Conservation (phyloP, 2,797 vertebrate species). For the Spinus olivaceus region DNA sequence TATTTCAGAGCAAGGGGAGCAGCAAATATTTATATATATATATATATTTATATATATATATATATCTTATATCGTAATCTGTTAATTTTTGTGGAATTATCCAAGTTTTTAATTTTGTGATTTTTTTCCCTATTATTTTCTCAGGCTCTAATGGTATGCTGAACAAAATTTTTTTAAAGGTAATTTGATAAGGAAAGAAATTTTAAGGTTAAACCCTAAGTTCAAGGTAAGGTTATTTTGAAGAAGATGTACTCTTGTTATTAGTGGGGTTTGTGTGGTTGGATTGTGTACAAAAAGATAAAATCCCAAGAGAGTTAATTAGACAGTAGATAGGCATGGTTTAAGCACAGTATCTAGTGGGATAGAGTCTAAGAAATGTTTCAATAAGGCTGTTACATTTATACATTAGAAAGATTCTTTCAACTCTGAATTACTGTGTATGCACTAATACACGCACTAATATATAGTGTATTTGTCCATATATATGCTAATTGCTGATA, state of each 20-base stretch:
- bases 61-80: not conserved
- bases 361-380: not conserved
- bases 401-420: not conserved
- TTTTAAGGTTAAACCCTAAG: not conserved
- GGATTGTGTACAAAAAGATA: slow-evolving; percentile 35
- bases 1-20: not conserved
- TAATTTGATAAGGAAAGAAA: not conserved
- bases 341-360: not conserved
- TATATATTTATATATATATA: too few relatives aligned
- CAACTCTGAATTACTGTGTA: not conserved
- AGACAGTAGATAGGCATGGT: not conserved
- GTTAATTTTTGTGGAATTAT: not conserved
- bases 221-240: slow-evolving; percentile 32
- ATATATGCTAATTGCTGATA: not conserved
- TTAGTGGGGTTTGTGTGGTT: not conserved
- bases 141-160: not conserved
- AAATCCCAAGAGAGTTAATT: slow-evolving; percentile 49
- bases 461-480: not conserved
- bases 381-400: not conserved
- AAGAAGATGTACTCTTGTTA: not conserved
- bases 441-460: not conserved
- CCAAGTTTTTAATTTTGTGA: not conserved
- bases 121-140: not conserved
- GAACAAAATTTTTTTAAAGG: not conserved
- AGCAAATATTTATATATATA: not conserved